Evolutionary conservation across 2,888 invertebrate species (phyloP).

Genomic region (Drosophila falleni): DNA sequence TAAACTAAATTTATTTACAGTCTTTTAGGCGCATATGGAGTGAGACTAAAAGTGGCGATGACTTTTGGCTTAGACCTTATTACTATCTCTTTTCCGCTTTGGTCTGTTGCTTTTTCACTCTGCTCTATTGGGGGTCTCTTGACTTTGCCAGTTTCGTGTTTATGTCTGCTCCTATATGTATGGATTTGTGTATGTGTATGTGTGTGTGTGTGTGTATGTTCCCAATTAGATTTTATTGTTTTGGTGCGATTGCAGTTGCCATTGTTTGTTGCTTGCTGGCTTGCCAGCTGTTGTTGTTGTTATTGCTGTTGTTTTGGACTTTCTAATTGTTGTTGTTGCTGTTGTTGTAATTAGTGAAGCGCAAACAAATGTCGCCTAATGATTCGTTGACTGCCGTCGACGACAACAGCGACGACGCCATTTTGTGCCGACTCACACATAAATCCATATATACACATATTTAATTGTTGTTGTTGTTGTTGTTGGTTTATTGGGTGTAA

Average conservation of each 20-base stretch:
- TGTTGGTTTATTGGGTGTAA: slow-evolving; percentile 64
- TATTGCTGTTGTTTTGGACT: slow-evolving; percentile 46
- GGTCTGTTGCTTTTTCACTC: slow-evolving; percentile 15
- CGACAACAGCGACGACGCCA: slow-evolving; percentile 61
- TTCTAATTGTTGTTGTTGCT: slow-evolving; percentile 55
- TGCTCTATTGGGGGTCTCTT: slow-evolving; percentile 36
- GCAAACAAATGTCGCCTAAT: slow-evolving; percentile 81
- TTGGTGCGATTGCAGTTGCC: slow-evolving; percentile 69
- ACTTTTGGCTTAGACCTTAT: slow-evolving; percentile 22
- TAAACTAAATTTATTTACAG: background rate
- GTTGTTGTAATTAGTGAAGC: slow-evolving; percentile 82
- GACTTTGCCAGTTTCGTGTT: slow-evolving; percentile 23
- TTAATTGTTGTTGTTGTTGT: slow-evolving; percentile 37
- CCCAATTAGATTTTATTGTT: slow-evolving; percentile 83
- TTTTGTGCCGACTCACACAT: slow-evolving; percentile 60
- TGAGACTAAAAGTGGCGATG: slow-evolving; percentile 22
- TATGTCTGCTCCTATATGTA: slow-evolving; percentile 41
- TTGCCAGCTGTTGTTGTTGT: slow-evolving; percentile 38
- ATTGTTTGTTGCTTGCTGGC: slow-evolving; percentile 57
- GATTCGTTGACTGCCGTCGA: slow-evolving; percentile 64
- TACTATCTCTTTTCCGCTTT: slow-evolving; percentile 13
- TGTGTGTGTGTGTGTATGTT: slow-evolving; percentile 58
- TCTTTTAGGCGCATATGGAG: slow-evolving; percentile 8
- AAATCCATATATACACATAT: slow-evolving; percentile 41
- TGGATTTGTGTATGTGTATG: slow-evolving; percentile 23